Base-by-base conservation (phyloP, 2,888 invertebrate species). In the Rhopalosiphum nymphaeae region DNA sequence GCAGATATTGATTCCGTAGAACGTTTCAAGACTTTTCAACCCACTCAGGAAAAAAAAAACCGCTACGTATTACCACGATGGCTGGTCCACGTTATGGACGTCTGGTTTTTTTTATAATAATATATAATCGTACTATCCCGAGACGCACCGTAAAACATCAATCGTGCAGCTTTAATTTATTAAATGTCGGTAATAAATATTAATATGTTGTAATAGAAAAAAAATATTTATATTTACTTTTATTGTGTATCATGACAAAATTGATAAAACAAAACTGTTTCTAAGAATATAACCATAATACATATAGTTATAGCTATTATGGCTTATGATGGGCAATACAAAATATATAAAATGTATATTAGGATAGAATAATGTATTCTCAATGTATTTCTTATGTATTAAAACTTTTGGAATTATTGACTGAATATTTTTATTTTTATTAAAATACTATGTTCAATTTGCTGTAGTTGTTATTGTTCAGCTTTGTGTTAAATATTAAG, bases 1-100 rank as follows among this genome's bases (percentile, higher is more conserved):
- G 11, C 36, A 78, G 36, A 78, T 91, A 78, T 91, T 36, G 78
- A 91, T 91, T 91, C 25, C 36, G 7, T n/a, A 49, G 26, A 49
- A n/a, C n/a, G 36, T 53, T 85, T 44, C 85, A 44, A 57, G 42
- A 89, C 56, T 89, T 57, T 57, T 89, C 42, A 42, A 89, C 89
- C 42, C 25, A 16, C 56, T 67, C 67, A 16, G 16, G 67, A n/a
- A 67, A 67, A 67, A 61, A 61, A 67, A 67, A 67, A 36, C 67
- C 67, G 7, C 67, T 21, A 67, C 36, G 67, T 36, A 67, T 36
- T 67, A 36, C n/a, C 67, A 67, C 67, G 7, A 67, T 67, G 10
- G 16, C n/a, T 67, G 67, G 67, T 67, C n/a, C 67, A 67, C 67
- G 67, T 67, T n/a, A 16, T 67, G 5, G 16, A 36, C 36, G 16